Evolutionary conservation across 2,888 invertebrate genomes (phyloP), one percentile per base, ranked within the genome.

Genomic region (Callyntrura sp.): DNA sequence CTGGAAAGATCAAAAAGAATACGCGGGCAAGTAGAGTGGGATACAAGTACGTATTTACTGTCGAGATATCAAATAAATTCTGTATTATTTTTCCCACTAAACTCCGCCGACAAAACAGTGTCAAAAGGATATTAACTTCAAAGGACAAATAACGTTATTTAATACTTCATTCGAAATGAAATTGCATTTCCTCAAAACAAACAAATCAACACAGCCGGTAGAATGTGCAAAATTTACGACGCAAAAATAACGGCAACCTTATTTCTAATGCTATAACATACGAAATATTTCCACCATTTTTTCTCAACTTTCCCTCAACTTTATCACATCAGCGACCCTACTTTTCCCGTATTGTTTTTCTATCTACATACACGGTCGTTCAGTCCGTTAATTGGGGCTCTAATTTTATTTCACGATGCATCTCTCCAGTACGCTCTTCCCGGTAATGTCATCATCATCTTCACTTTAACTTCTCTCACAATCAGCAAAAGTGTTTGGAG

Each of bases 331-430:
- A 2, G 28, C 1, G 11, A 65, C 57, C 28, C 28, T n/a, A 43
- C 28, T 25, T 17, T 73, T 23, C 8, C 60, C 48, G 17, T 48
- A n/a, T n/a, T n/a, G n/a, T n/a, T 70, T 45, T 70, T n/a, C 68
- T 28, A 83, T 51, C 43, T 68, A 48, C n/a, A n/a, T n/a, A 48
- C 25, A 48, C 25, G 76, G 60, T 85, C 62, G 45, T 6, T 45
- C 55, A 70, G 51, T 82, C 76, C 68, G 57, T 55, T 35, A 79
- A 86, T 86, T 86, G 81, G 48, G 23, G 43, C 55, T 81, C 81
- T 86, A 86, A 86, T 86, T 86, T 81, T 55, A 81, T 79, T 85
- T 85, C 62, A 25, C 35, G 14, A 48, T 85, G 68, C 86, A 68
- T 79, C 43, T 73, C 17, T 9, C 43, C 43, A 28, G 17, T 62